phyloP scores from a whole-genome alignment of 1,140 invertebrate species.

The Cepaea nemoralis region DNA sequence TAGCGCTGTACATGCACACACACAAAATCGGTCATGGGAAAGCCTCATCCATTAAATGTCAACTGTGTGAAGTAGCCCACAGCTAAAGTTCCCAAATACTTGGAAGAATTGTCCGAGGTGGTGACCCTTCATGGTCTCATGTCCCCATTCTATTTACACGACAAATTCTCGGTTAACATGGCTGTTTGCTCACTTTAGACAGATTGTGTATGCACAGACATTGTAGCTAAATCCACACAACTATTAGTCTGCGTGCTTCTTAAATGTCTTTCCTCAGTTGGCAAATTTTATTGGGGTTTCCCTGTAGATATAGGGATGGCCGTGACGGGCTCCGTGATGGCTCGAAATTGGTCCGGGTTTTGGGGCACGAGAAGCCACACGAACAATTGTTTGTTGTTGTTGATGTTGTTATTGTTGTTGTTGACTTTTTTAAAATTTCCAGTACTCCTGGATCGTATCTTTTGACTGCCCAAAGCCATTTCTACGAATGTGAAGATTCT shows the following conservation, averaged over 20 bases:
- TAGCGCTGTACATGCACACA: no score
- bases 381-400: background rate
- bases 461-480: no score
- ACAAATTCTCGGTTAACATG: background rate
- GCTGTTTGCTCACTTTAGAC: background rate
- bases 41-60: no score
- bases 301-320: background rate
- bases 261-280: conserved; percentile 2
- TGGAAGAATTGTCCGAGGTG: no score
- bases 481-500: no score
- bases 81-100: no score
- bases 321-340: background rate
- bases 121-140: no score
- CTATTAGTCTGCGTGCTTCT: background rate
- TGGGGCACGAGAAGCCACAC: background rate
- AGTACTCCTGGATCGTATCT: no score
- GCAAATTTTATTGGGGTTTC: background rate
- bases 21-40: no score
- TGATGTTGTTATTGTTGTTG: no score
- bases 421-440: background rate
- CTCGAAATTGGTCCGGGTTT: background rate
- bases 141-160: no score
- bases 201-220: background rate
- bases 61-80: no score
- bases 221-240: background rate